Conservation (phyloP, 2,888 invertebrate genomes). For the Drosophila austrosaltans region DNA sequence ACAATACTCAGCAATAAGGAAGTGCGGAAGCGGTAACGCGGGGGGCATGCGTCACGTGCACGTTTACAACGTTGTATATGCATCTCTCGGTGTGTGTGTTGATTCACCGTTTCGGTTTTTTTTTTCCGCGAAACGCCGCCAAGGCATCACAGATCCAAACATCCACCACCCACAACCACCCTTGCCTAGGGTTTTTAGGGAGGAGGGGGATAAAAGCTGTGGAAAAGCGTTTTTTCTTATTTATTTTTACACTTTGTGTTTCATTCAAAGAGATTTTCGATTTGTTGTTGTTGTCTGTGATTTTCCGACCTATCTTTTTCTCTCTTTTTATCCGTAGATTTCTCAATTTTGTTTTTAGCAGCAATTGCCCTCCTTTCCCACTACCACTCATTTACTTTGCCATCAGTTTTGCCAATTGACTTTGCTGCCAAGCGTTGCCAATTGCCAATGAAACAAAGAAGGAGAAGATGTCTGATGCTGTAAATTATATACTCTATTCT, state of each 20-base stretch:
- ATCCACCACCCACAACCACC: constrained; percentile 34
- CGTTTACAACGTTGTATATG: constrained; percentile 37
- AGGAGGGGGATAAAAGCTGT: constrained; percentile 41
- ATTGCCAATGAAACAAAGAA: constrained; percentile 57
- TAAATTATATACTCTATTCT: not conserved
- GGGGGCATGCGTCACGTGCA: constrained; percentile 70
- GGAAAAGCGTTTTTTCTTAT: constrained; percentile 76
- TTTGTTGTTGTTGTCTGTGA: constrained; percentile 56
- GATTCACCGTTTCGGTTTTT: constrained; percentile 57
- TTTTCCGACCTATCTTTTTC: constrained; percentile 58
- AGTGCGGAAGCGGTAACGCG: constrained; percentile 3
- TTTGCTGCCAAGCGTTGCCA: constrained; percentile 69
- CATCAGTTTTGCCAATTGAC: constrained; percentile 54
- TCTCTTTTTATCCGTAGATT: constrained; percentile 32
- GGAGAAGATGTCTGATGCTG: too few relatives aligned
- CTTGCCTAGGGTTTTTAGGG: constrained; percentile 31
- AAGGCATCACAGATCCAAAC: constrained; percentile 47
- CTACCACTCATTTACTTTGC: constrained; percentile 12
- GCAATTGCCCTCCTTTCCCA: not conserved
- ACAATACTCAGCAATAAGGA: constrained; percentile 14
- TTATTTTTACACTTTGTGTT: constrained; percentile 60
- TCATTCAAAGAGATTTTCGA: constrained; percentile 64
- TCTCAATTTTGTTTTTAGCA: not conserved
- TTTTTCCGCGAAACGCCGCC: constrained; percentile 71
- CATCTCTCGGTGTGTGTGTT: constrained; percentile 47